Evolutionary conservation across 2,113 vertebrate genomes (phyloP).

Genomic region (Myotis davidii): DNA sequence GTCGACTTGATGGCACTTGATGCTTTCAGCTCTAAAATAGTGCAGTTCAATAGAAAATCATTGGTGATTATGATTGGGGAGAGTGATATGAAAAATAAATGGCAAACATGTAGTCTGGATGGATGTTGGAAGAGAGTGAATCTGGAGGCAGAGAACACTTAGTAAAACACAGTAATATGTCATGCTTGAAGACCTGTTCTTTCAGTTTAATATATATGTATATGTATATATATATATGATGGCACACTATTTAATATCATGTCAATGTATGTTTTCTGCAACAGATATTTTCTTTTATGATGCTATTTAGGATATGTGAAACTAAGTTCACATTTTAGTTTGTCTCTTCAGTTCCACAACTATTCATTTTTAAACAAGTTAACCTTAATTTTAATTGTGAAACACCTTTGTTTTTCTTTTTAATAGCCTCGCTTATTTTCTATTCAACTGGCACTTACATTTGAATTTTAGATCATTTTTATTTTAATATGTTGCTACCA

Average conservation of each 20-base stretch:
- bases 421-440: slow-evolving; percentile 62
- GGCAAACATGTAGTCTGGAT: neutral
- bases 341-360: neutral
- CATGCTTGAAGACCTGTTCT: neutral
- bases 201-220: neutral
- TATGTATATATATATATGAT: neutral
- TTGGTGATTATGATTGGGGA: neutral
- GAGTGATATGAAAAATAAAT: slow-evolving; percentile 19
- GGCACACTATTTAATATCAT: neutral
- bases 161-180: neutral
- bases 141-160: neutral
- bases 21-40: neutral
- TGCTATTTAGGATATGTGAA: neutral
- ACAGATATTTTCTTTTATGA: neutral
- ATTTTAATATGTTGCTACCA: slow-evolving; percentile 41
- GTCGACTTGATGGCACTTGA: neutral
- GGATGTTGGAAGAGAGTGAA: neutral
- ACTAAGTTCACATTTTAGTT: neutral
- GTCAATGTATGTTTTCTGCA: neutral
- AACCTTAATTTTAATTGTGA: slow-evolving; percentile 46
- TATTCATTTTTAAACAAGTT: slow-evolving; percentile 48
- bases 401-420: slow-evolving; percentile 40
- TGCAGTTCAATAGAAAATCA: neutral
- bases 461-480: slow-evolving; percentile 58
- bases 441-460: slow-evolving; percentile 28